Conservation (phyloP, 2,113 vertebrate species). For the Melanerpes formicivorus region DNA sequence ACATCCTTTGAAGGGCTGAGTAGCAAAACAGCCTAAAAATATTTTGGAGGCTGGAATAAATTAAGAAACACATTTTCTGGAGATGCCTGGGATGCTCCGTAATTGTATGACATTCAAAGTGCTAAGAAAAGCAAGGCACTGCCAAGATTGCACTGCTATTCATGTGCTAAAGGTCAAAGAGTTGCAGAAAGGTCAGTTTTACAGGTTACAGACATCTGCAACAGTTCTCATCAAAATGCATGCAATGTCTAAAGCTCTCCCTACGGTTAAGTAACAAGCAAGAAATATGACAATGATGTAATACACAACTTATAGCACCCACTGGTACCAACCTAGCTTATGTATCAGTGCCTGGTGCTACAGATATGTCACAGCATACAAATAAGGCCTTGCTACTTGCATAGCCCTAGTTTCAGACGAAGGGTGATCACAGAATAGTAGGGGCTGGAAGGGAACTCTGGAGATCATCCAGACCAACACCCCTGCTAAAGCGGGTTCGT, state of each 20-base stretch:
- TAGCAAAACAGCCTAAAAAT: not conserved
- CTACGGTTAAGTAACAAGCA: not conserved
- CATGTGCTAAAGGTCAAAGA: not conserved
- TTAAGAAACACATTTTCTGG: not conserved
- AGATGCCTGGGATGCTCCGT: not conserved
- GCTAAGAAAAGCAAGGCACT: not conserved
- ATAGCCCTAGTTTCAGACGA: fast-evolving
- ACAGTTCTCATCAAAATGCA: not conserved
- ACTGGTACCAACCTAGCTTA: constrained; percentile 14
- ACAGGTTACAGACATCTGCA: not conserved
- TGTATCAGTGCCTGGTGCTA: not conserved
- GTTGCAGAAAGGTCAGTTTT: not conserved
- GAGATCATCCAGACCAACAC: not conserved
- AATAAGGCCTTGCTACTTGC: not conserved
- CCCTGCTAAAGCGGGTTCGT: not conserved
- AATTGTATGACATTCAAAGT: not conserved
- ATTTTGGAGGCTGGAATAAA: not conserved
- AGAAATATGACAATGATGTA: not conserved
- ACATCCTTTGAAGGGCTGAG: not conserved
- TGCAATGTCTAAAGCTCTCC: not conserved
- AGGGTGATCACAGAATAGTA: not conserved
- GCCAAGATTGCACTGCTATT: constrained; percentile 1
- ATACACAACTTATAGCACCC: not conserved
- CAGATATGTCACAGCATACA: not conserved
- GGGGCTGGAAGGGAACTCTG: not conserved